Base-by-base conservation (phyloP, 2,113 vertebrate species). In the Microtus pennsylvanicus region DNA sequence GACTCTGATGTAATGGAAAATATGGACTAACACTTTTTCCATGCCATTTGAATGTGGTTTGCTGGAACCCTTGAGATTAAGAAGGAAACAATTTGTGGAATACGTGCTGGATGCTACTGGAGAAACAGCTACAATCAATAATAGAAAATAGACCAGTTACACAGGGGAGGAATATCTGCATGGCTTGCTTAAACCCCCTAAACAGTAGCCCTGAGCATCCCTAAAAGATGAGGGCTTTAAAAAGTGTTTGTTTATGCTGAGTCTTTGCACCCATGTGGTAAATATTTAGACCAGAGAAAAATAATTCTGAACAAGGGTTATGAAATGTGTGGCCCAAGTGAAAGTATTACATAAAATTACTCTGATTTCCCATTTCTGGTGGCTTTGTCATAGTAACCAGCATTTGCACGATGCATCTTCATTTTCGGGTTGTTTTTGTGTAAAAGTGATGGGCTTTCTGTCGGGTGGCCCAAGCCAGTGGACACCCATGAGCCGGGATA, bases 1-100 rank as follows among this genome's bases (percentile, higher is more conserved):
- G 91, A 2, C 38, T 94, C 81, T 63, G 83, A 89, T 22, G 38
- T 90, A 30, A 77, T 81, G 95, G 92, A 94, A 92, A 95, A 77
- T 45, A 47, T 13, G 90, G 50, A 61, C 6, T 30, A 70, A 75
- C n/a, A 0, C 76, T 92, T 82, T 96, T 85, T 74, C 65, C 21
- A 38, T 87, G 42, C 85, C 75, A 63, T 47, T 69, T 24, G 21
- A 55, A 63, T 90, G 65, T 47, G 93, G 90, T 93, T 90, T 81
- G 65, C 85, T 58, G 63, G 85, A 96, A 93, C 83, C 24, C 78
- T 42, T 47, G 78, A 90, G 87, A 47, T 74, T 61, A 8, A 91
- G 76, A 52, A 96, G 78, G 72, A 52, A 93, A 81, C 9, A 21
- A 78, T 65, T 95, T 96, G 72, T 63, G 13, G 63, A 74, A 24